Percentiles rank a stretch among this genome's conserved stretches.
phyloP scores from a whole-genome alignment of 2,888 invertebrate species.

The Clivina fossor region DNA sequence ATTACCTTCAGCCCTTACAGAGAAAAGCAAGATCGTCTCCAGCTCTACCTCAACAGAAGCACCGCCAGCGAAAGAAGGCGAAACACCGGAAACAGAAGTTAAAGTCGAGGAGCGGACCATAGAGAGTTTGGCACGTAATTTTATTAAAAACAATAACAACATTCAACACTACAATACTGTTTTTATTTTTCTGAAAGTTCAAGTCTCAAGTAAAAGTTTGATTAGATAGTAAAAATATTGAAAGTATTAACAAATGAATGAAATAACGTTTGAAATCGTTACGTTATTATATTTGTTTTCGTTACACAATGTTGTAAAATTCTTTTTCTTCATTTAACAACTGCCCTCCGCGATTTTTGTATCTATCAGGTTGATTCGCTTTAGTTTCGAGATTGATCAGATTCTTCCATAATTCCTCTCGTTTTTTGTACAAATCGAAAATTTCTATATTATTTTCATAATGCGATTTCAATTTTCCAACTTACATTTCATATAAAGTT shows the following conservation, averaged over 20 bases:
- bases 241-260: no score
- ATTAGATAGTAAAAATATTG: no score
- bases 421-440: constrained; percentile 65
- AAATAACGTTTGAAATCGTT: no score
- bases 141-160: no score
- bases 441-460: constrained; percentile 68
- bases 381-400: constrained; percentile 75
- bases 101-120: constrained; percentile 60
- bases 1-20: constrained; percentile 73
- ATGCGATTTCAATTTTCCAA: constrained; percentile 66
- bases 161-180: no score
- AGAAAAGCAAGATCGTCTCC: constrained; percentile 72
- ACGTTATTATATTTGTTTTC: no score
- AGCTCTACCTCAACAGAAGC: constrained; percentile 52
- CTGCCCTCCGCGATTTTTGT: constrained; percentile 85
- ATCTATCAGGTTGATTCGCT: constrained; percentile 78
- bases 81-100: constrained; percentile 44
- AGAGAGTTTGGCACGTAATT: constrained; percentile 55
- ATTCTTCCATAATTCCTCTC: constrained; percentile 72
- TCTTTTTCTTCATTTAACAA: constrained; percentile 84
- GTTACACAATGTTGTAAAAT: no score
- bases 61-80: constrained; percentile 47
- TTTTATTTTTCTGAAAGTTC: no score
- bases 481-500: constrained; percentile 75
- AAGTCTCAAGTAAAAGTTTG: no score